Percentiles rank a stretch among this genome's conserved stretches.
phyloP scores from a whole-genome alignment of 1,140 invertebrate species.

The Lithobius niger region DNA sequence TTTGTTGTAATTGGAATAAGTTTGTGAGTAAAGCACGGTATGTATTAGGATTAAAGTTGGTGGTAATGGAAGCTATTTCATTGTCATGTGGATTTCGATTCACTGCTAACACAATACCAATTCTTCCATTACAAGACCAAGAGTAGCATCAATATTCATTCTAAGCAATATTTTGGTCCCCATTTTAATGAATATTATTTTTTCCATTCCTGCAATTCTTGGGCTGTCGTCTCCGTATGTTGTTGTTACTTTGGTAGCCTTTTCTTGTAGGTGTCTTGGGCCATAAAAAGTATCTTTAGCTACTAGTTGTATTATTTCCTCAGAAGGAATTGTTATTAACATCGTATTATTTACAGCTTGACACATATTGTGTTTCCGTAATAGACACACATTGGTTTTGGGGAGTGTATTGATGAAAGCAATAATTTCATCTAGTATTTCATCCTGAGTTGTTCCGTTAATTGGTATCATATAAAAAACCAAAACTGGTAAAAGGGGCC shows the following conservation, averaged over 20 bases:
- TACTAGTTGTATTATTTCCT: no score
- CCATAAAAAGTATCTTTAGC: no score
- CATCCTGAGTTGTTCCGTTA: background rate
- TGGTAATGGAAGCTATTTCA: background rate
- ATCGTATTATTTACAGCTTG: background rate
- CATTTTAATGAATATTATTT: slow-evolving; percentile 1
- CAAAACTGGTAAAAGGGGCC: no score
- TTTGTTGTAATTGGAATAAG: background rate
- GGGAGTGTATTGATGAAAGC: no score
- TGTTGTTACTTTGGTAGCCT: background rate
- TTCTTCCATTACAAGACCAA: background rate
- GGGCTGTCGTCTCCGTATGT: background rate
- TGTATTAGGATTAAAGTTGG: slow-evolving; percentile 1
- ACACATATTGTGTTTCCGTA: background rate
- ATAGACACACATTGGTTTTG: background rate
- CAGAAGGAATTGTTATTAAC: background rate
- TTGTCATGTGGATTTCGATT: background rate
- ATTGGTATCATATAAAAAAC: no score
- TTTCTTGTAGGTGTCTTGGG: no score
- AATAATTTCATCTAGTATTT: background rate
- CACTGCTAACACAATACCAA: background rate
- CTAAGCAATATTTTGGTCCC: slow-evolving; percentile 1
- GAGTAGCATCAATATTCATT: background rate
- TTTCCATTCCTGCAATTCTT: background rate
- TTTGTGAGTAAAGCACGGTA: background rate